These are phyloP conservation scores for Semnornis frantzii DNA, from an alignment of 2,113 vertebrate genomes.

Conservation along the genomic window DNA sequence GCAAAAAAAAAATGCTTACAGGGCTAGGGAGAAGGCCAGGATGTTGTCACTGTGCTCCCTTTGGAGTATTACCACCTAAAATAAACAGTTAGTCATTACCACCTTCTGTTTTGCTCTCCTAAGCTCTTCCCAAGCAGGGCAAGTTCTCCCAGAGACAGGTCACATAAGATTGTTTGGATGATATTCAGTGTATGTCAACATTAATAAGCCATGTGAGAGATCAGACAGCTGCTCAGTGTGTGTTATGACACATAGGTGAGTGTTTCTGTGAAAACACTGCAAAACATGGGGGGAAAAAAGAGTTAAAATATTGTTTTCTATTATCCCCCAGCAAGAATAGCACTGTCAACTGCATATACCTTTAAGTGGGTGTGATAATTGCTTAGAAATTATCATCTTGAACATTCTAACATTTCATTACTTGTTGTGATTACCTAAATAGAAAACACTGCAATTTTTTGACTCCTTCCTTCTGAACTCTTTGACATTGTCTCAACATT, in stretches of 20 bases:
- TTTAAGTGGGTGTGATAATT: neutral
- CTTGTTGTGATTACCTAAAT: neutral
- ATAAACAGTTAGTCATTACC: neutral
- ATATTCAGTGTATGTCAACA: neutral
- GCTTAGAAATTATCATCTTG: neutral
- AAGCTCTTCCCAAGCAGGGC: neutral
- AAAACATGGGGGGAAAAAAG: neutral
- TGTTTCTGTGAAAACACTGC: neutral
- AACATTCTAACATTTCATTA: neutral
- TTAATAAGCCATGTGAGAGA: slow-evolving; percentile 28
- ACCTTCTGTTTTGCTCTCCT: neutral
- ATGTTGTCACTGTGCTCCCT: neutral
- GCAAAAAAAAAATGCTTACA: neutral
- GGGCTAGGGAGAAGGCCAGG: neutral
- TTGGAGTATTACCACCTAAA: neutral
- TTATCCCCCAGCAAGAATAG: neutral
- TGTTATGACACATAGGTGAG: neutral
- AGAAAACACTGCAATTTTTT: neutral
- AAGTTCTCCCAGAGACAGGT: neutral
- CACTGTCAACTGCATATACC: neutral
- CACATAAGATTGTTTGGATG: neutral
- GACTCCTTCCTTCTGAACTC: neutral
- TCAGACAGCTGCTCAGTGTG: neutral
- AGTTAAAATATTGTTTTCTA: neutral
- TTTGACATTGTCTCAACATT: neutral